Percentiles rank a stretch among this genome's conserved stretches.
Conservation (phyloP, 2,888 invertebrate species). For the Acheta domesticus region DNA sequence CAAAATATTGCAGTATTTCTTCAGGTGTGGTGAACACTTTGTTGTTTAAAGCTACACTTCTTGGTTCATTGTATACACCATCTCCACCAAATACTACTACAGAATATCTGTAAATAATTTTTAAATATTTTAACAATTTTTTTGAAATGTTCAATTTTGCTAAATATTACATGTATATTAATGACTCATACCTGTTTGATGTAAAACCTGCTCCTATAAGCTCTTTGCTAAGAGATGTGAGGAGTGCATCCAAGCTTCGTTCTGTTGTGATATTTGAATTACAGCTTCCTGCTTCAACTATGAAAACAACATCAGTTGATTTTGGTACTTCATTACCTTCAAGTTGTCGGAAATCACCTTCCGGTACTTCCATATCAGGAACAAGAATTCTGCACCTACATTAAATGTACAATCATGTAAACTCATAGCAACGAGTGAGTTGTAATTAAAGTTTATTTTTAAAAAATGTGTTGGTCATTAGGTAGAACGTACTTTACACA, state of each 20-base stretch:
- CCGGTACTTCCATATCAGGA: constrained; percentile 49
- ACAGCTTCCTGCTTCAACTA: constrained; percentile 82
- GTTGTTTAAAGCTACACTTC: constrained; percentile 69
- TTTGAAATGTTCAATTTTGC: not conserved
- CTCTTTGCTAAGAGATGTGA: constrained; percentile 66
- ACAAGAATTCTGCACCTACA: not conserved
- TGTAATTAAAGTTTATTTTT: not conserved
- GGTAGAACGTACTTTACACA: constrained; percentile 69
- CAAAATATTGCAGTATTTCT: constrained; percentile 64
- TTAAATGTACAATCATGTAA: not conserved
- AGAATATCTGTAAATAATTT: constrained; percentile 61
- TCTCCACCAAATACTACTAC: constrained; percentile 78
- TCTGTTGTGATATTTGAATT: constrained; percentile 65
- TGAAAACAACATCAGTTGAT: constrained; percentile 82
- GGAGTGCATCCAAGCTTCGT: constrained; percentile 66
- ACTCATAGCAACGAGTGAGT: not conserved
- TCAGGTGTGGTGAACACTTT: constrained; percentile 64
- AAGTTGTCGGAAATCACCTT: constrained; percentile 71
- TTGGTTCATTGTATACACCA: constrained; percentile 67
- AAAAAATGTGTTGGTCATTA: not conserved
- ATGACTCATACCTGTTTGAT: constrained; percentile 28
- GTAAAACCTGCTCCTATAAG: constrained; percentile 44
- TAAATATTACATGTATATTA: too few species aligned
- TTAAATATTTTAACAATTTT: constrained; percentile 21
- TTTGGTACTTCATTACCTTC: constrained; percentile 56